A percentile compares a stretch with the other conserved stretches of the same genome.
These are phyloP conservation scores for Nesidiocoris tenuis DNA, from an alignment of 2,888 invertebrate species.

Conservation along the genomic window DNA sequence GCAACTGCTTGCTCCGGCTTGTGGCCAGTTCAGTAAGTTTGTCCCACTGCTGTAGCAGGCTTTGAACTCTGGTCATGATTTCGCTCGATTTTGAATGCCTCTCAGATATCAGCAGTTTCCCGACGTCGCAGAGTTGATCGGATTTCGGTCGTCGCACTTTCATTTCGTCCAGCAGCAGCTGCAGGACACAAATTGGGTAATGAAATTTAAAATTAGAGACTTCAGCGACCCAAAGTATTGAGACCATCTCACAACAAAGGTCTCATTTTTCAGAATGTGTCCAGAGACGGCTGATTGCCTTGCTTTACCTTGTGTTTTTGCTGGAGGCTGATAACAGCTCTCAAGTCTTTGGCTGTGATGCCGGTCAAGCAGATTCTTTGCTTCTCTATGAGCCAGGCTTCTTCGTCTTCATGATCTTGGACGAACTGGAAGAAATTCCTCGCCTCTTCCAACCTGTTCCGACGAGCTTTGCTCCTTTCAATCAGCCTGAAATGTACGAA, in stretches of 20 bases:
- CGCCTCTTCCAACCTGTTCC: slow-evolving; percentile 85
- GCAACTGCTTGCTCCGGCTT: slow-evolving; percentile 70
- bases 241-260: too few relatives aligned
- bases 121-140: slow-evolving; percentile 68
- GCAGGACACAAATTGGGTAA: not conserved
- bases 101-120: slow-evolving; percentile 71
- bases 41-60: slow-evolving; percentile 82
- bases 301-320: slow-evolving; percentile 82
- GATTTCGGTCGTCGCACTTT: slow-evolving; percentile 72
- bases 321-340: slow-evolving; percentile 82
- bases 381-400: slow-evolving; percentile 94
- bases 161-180: slow-evolving; percentile 76
- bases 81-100: slow-evolving; percentile 79
- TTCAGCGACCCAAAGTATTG: not conserved
- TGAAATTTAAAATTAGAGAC: not conserved
- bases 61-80: slow-evolving; percentile 76
- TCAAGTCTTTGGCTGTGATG: slow-evolving; percentile 89
- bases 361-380: slow-evolving; percentile 89
- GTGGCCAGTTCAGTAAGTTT: slow-evolving; percentile 81
- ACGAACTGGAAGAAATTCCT: slow-evolving; percentile 92
- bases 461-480: slow-evolving; percentile 72
- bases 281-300: too few relatives aligned
- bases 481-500: too few relatives aligned
- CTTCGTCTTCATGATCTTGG: slow-evolving; percentile 96
- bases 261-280: too few relatives aligned